Base-by-base conservation (phyloP, 2,888 invertebrate genomes). In the Eupithecia subumbrata region DNA sequence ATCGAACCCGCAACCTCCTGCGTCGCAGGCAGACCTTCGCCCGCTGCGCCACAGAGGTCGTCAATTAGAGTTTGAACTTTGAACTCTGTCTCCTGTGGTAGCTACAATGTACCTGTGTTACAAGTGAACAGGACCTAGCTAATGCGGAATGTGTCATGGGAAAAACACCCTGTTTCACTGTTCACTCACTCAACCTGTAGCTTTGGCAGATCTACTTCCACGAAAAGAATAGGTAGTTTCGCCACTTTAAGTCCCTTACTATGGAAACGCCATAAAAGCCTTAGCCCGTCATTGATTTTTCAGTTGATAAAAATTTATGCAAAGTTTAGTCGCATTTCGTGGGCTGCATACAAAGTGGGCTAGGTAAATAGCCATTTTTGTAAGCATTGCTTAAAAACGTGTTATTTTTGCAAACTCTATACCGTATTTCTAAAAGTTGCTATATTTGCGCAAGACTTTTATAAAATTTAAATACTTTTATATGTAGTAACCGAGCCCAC, bases 231-330 rank as follows among this genome's bases (percentile, higher is more conserved):
- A 14, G 43, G 14, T 4, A 43, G 9, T 76, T 73, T 40, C 63
- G 63, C 40, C 63, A 40, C 76, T 71, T 40, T 25, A 22, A 12
- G 56, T 11, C 25, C 12, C 34, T 25, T 69, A 76, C 76, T 69
- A 72, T n/a, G 74, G 18, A 11, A 9, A 37, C 22, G 40, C 60
- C 60, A 74, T 66, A 69, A 76, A 72, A 37, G 74, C 71, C 74
- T 74, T 66, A 70, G 64, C 67, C 72, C 66, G 68, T 74, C 76
- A 76, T 76, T 76, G 72, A 74, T 76, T 76, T 76, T 74, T 76
- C 72, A 76, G 74, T 74, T 76, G 76, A 74, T 76, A 76, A 76
- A 74, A 74, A 76, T 76, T 74, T 76, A 74, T 76, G 76, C 74
- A 69, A 74, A 74, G 76, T 74, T 74, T 69, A 72, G 72, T 72